Conservation (phyloP, 2,888 invertebrate genomes). For the Sminthurinus aureus region DNA sequence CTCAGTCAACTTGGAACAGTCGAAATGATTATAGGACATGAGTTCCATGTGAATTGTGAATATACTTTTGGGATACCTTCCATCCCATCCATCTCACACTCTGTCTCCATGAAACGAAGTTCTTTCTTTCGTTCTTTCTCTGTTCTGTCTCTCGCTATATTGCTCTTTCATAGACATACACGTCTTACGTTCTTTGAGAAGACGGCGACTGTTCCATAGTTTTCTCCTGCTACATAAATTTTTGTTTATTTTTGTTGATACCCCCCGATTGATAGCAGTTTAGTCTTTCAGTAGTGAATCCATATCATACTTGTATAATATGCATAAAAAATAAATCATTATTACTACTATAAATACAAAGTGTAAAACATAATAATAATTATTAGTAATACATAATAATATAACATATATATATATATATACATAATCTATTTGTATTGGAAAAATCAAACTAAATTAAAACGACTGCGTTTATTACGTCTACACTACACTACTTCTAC, state of each 20-base stretch:
- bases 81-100: neutral
- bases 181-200: neutral
- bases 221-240: conserved; percentile 7
- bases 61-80: conserved; percentile 3
- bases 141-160: neutral
- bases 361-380: neutral
- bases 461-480: neutral
- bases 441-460: neutral
- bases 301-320: neutral
- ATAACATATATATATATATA: no score
- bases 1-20: conserved; percentile 45
- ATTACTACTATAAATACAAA: no score
- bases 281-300: conserved; percentile 22
- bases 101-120: neutral
- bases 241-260: conserved; percentile 30
- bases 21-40: conserved; percentile 37
- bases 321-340: no score
- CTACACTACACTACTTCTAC: neutral
- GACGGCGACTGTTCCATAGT: neutral
- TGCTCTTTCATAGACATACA: neutral
- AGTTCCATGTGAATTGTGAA: conserved; percentile 29
- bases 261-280: conserved; percentile 18
- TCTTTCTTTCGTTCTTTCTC: neutral
- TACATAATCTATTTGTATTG: neutral
- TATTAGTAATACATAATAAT: neutral